Conservation (phyloP, 2,113 vertebrate species). For the Spizaetus ornatus region DNA sequence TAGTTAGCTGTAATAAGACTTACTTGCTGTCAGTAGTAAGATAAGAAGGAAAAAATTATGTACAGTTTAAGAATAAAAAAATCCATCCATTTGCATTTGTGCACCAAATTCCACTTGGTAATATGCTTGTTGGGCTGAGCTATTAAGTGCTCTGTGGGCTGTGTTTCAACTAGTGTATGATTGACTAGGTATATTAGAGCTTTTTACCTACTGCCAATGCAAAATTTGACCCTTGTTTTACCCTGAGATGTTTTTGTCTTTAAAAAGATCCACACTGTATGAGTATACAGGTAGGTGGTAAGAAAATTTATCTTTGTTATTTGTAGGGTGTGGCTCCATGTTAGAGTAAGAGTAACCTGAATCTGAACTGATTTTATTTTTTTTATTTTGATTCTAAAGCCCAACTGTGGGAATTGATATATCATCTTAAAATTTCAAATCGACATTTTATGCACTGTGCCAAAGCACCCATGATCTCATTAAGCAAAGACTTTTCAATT, state of each 20-base stretch:
- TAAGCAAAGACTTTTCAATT: slow-evolving; percentile 50
- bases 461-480: slow-evolving; percentile 29
- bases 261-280: background rate
- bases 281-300: background rate
- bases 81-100: background rate
- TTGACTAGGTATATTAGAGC: background rate
- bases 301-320: background rate
- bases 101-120: background rate
- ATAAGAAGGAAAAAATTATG: background rate
- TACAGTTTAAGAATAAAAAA: background rate
- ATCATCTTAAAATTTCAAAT: slow-evolving; percentile 37
- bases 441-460: slow-evolving; percentile 3
- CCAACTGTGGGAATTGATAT: background rate
- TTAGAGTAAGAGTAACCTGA: background rate
- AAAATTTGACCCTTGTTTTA: slow-evolving; percentile 5
- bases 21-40: background rate
- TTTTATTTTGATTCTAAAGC: background rate
- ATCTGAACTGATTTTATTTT: background rate
- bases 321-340: background rate
- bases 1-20: background rate
- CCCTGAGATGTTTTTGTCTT: background rate
- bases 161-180: background rate
- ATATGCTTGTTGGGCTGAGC: background rate
- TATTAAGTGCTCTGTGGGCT: background rate
- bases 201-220: background rate